Evolutionary conservation across 1,140 invertebrate genomes (phyloP).

Genomic region (Cardiocondyla obscurior): DNA sequence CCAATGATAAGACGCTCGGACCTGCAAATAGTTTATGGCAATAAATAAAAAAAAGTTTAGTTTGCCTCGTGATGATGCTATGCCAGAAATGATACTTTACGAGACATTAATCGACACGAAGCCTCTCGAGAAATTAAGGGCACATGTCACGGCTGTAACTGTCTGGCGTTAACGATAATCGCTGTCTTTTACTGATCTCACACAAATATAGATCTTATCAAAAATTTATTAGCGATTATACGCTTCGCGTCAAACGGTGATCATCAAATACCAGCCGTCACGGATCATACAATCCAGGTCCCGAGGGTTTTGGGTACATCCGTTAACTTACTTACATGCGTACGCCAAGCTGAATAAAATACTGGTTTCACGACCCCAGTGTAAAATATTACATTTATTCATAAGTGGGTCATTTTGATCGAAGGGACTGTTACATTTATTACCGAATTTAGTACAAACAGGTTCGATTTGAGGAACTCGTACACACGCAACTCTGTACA

Average conservation of each 20-base stretch:
- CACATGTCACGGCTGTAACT: neutral
- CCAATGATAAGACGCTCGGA: neutral
- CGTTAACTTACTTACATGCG: neutral
- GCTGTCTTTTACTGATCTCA: neutral
- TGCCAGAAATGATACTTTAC: neutral
- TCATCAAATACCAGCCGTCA: conserved; percentile 15
- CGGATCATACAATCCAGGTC: conserved; percentile 51
- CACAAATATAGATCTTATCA: conserved; percentile 16
- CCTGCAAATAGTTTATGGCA: neutral
- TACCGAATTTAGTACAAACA: neutral
- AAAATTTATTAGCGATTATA: neutral
- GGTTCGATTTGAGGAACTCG: neutral
- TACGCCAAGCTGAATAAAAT: neutral
- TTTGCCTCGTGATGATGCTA: neutral
- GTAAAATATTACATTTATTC: neutral
- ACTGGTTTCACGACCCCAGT: neutral
- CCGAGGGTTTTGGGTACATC: conserved; percentile 37
- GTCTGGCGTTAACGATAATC: neutral
- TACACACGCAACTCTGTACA: neutral
- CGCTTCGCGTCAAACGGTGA: neutral
- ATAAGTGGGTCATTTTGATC: neutral
- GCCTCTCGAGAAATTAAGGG: neutral
- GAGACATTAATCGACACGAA: neutral
- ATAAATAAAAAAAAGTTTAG: neutral
- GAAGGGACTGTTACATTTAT: neutral